Conservation (phyloP, 2,888 invertebrate genomes). For the Troglohyphantes excavatus region DNA sequence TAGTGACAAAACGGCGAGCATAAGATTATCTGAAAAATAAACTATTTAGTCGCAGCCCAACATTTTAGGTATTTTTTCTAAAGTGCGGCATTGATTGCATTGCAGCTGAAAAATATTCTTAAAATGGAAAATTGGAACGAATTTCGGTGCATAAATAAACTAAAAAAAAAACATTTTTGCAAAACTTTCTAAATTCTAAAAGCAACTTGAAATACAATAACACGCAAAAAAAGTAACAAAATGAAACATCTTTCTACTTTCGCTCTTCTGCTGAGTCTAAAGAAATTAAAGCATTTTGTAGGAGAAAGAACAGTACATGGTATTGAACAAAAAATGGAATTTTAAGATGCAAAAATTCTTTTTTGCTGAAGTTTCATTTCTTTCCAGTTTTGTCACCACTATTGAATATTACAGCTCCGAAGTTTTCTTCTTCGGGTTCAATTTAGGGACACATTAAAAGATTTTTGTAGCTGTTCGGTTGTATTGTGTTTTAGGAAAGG, state of each 20-base stretch:
- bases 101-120: no score
- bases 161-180: background rate
- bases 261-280: background rate
- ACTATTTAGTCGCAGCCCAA: no score
- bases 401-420: slow-evolving; percentile 5
- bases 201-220: background rate
- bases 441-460: background rate
- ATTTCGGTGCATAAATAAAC: background rate
- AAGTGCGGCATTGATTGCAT: no score
- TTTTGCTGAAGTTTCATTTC: slow-evolving; percentile 12
- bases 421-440: slow-evolving; percentile 10
- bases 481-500: background rate
- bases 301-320: background rate
- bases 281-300: slow-evolving; percentile 10
- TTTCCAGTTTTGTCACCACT: background rate
- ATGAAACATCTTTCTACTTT: background rate
- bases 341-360: background rate
- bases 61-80: no score
- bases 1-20: no score
- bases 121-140: no score
- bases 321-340: background rate
- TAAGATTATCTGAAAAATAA: no score
- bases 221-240: background rate
- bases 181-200: background rate
- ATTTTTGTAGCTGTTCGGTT: background rate